Percentiles rank a stretch among this genome's conserved stretches.
Conservation (phyloP, 2,888 invertebrate species). For the Drosophila mettleri region DNA sequence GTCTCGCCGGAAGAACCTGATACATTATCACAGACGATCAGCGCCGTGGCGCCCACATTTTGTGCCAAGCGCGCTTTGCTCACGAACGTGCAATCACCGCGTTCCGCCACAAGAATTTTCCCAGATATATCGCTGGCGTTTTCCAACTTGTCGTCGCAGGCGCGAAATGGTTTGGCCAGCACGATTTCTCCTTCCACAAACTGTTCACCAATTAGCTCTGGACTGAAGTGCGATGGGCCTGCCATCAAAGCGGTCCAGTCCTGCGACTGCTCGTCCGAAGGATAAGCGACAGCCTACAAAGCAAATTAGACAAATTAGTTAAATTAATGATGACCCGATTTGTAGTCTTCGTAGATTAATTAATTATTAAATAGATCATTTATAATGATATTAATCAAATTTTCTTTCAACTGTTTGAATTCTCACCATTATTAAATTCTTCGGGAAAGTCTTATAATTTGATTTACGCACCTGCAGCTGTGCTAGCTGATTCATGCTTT, state of each 20-base stretch:
- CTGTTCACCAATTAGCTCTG: conserved; percentile 89
- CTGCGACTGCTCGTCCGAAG: conserved; percentile 80
- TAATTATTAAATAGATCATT: too few species aligned
- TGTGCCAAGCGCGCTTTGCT: conserved; percentile 95
- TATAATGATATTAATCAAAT: too few species aligned
- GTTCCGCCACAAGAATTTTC: conserved; percentile 93
- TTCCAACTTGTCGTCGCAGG: conserved; percentile 86
- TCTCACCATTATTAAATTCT: conserved; percentile 31
- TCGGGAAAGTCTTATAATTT: conserved; percentile 13
- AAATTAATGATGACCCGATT: too few species aligned
- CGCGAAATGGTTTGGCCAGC: conserved; percentile 89
- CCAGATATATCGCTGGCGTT: conserved; percentile 88
- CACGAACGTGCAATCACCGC: conserved; percentile 97
- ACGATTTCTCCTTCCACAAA: conserved; percentile 88
- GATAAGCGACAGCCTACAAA: conserved; percentile 84
- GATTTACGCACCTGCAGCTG: conserved; percentile 82
- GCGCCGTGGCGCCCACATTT: conserved; percentile 92
- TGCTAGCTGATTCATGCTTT: conserved; percentile 85
- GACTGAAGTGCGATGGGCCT: conserved; percentile 96
- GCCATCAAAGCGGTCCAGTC: conserved; percentile 87
- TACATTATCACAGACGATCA: conserved; percentile 94
- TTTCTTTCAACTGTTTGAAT: background rate
- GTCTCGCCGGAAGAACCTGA: conserved; percentile 90
- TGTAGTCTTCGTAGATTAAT: too few species aligned
- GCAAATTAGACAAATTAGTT: background rate